Percentiles rank a stretch among this genome's conserved stretches.
Conservation (phyloP, 1,140 invertebrate genomes). For the Neuroterus valhalla region DNA sequence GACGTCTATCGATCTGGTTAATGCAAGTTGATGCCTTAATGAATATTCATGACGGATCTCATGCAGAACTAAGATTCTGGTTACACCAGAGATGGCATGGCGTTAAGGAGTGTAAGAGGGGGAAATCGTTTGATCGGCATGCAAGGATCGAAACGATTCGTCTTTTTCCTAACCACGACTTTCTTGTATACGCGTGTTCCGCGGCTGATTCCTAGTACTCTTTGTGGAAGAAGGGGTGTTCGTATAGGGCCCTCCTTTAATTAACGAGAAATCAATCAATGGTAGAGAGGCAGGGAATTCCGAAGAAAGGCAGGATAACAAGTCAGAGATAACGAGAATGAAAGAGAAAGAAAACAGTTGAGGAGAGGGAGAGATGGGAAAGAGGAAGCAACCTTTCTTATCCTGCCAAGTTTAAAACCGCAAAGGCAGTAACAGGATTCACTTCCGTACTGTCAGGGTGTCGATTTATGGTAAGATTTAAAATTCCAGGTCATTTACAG, state of each 20-base stretch:
- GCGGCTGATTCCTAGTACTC: slow-evolving; percentile 59
- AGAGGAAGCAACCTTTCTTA: slow-evolving; percentile 34
- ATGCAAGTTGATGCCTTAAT: slow-evolving; percentile 43
- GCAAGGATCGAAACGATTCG: slow-evolving; percentile 51
- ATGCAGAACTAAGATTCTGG: slow-evolving; percentile 58
- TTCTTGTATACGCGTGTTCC: slow-evolving; percentile 59
- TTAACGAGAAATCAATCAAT: slow-evolving; percentile 70
- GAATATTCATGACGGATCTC: slow-evolving; percentile 68
- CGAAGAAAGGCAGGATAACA: slow-evolving; percentile 46
- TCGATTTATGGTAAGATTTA: no score
- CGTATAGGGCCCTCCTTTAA: slow-evolving; percentile 59
- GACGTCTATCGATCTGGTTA: slow-evolving; percentile 44
- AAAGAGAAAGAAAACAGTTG: slow-evolving; percentile 29
- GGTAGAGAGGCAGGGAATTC: slow-evolving; percentile 46
- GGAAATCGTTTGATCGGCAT: slow-evolving; percentile 53
- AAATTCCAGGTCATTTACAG: no score
- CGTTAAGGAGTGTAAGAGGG: slow-evolving; percentile 43
- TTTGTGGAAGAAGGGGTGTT: slow-evolving; percentile 46
- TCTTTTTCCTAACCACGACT: slow-evolving; percentile 58
- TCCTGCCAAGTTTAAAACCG: slow-evolving; percentile 35
- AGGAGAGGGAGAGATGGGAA: slow-evolving; percentile 34
- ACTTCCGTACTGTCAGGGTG: not conserved
- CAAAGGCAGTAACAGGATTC: not conserved
- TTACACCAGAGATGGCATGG: slow-evolving; percentile 38
- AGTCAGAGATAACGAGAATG: slow-evolving; percentile 17